These are phyloP conservation scores for Carabus problematicus DNA, from an alignment of 2,888 invertebrate genomes.

Conservation along the genomic window DNA sequence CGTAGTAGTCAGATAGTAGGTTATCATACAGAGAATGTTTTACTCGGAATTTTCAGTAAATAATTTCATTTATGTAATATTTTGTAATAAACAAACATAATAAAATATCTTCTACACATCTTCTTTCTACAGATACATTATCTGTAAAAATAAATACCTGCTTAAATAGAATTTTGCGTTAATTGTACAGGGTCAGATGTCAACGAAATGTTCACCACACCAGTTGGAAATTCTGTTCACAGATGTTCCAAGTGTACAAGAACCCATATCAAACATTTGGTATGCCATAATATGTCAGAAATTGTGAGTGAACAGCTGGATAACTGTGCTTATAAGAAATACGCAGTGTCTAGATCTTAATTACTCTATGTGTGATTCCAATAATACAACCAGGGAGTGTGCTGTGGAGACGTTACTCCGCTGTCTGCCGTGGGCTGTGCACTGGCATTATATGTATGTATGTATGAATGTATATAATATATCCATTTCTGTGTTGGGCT, in stretches of 20 bases:
- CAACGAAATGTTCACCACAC: conserved; percentile 39
- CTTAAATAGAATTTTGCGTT: conserved; percentile 11
- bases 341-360: conserved; percentile 39
- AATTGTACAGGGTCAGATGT: conserved; percentile 37
- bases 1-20: neutral
- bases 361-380: conserved; percentile 38
- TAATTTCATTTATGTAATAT: neutral
- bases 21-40: neutral
- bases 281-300: neutral
- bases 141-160: conserved; percentile 26
- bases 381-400: conserved; percentile 27
- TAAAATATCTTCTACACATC: neutral
- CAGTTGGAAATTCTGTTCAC: conserved; percentile 35
- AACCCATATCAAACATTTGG: conserved; percentile 4
- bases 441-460: too few species aligned
- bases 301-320: conserved; percentile 8
- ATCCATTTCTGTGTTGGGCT: too few species aligned
- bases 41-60: neutral
- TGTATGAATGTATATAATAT: too few species aligned
- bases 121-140: neutral
- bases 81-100: neutral
- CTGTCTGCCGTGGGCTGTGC: too few species aligned
- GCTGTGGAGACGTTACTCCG: neutral
- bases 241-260: conserved; percentile 33
- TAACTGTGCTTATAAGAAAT: conserved; percentile 26